phyloP scores from a whole-genome alignment of 2,888 invertebrate genomes.

The Parelbella ahira region DNA sequence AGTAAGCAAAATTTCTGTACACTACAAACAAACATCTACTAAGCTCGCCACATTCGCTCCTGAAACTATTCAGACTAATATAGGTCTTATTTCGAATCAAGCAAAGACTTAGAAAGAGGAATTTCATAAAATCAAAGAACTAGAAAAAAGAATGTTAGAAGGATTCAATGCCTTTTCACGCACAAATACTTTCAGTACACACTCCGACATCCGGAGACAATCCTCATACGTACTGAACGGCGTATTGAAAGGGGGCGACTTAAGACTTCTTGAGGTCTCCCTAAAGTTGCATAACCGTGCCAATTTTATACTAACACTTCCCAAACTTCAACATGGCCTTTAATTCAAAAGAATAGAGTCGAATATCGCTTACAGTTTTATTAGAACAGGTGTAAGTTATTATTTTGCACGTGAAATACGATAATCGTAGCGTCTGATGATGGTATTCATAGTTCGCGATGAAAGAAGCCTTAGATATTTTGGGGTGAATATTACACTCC shows the following conservation, averaged over 20 bases:
- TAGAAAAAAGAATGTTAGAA: background rate
- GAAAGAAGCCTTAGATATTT: constrained; percentile 58
- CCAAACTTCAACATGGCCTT: constrained; percentile 22
- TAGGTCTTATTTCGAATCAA: no score
- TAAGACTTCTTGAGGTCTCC: constrained; percentile 62
- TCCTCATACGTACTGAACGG: constrained; percentile 55
- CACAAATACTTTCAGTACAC: constrained; percentile 69
- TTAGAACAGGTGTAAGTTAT: constrained; percentile 15
- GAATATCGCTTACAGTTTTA: constrained; percentile 12
- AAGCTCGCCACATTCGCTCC: no score
- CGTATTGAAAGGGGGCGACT: constrained; percentile 54
- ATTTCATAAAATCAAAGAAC: background rate
- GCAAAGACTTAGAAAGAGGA: background rate
- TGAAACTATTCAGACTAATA: no score
- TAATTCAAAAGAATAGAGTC: constrained; percentile 25
- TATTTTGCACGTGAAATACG: constrained; percentile 59
- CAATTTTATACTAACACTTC: constrained; percentile 30
- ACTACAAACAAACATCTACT: no score
- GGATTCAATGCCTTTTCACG: background rate
- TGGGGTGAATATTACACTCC: no score
- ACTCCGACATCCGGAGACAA: constrained; percentile 60
- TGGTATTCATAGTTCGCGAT: constrained; percentile 69
- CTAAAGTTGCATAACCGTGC: constrained; percentile 46
- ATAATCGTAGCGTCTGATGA: constrained; percentile 71
- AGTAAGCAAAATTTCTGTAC: no score